Evolutionary conservation across 1,140 invertebrate genomes (phyloP), one percentile per base, ranked within the genome.

Genomic region (Doryteuthis pealeii): DNA sequence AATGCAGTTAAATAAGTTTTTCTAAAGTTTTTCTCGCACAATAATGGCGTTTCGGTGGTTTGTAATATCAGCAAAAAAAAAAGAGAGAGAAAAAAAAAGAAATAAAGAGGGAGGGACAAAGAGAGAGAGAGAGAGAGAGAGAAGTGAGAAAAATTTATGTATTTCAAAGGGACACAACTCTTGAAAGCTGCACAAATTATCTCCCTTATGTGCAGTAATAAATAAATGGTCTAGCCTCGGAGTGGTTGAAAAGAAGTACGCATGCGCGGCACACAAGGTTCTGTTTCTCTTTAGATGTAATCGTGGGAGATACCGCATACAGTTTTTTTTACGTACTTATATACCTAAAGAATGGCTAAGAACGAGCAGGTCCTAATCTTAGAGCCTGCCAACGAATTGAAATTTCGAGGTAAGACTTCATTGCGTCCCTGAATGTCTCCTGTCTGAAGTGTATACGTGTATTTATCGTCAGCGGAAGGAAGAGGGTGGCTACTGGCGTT

Each of bases 371-470:
- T 88, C 45, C 79, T 89, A 72, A 76, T 78, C 72, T 81, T 89
- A 79, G 88, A 89, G 31, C 89, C 89, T 73, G 74, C 83, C 70
- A 80, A 75, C 72, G 89, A 89, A 77, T 81, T 89, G 32, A 82
- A 83, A 79, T 89, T 89, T 80, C 85, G 84, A 87, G 88, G 88
- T 88, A 84, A 81, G 82, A 73, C 49, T 62, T 62, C 5, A 28
- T 62, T 62, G 54, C 26, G 54, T 28, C 54, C 22, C 6, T 40
- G 35, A 40, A 40, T 40, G 35, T 40, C 35, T 40, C 35, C 35
- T 40, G 35, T 40, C 35, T 40, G 35, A 15, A n/a, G 18, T 43
- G 22, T 18, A 71, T 71, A 43, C 35, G 35, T 40, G 35, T 40
- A 40, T 40, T 40, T 40, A 40, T 40, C 35, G 35, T 40, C 35